Base-by-base conservation (phyloP, 2,113 vertebrate genomes). In the Nyctibius bracteatus region DNA sequence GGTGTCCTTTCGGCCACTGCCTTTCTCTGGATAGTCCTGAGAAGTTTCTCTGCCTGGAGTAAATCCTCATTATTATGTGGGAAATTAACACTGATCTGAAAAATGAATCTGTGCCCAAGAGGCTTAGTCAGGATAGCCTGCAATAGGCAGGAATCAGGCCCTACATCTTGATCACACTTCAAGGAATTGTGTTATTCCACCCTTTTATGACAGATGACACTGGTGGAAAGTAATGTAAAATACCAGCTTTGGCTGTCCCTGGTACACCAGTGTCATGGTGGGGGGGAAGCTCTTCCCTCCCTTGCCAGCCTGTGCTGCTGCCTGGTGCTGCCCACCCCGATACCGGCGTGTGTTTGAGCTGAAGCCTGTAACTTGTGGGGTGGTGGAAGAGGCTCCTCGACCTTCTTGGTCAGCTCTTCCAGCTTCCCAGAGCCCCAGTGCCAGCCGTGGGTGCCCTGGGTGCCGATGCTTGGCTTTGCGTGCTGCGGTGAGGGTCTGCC, bases 311-410 rank as follows among this genome's bases (percentile, higher is more conserved):
- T 0, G 0, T 18, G 37, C 28, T 31, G 27, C 71, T 47, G 33
- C 61, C 30, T 25, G 43, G 24, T 1, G 3, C 37, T 46, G 24
- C 54, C 54, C 3, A 2, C n/a, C 8, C 58, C 0, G 2, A 6
- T 37, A 5, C 23, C 0, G 0, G 5, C 0, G 0, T 3, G 31
- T 11, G 33, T 14, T 33, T 15, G 33, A 61, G 31, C 46, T 10
- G 22, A 27, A 65, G 51, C 22, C 51, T 0, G 1, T 35, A 6
- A 23, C 30, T 47, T 49, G 6, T 0, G 3, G 55, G 22, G 3
- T 1, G 39, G 22, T 33, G 67, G 44, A 19, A 54, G 57, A 37
- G 41, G 23, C 20, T 66, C 20, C 31, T 3, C 0, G 1, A 14
- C n/a, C 8, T 20, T 25, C 37, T 6, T 0, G 2, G 14, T 21